Percentiles rank a stretch among this genome's conserved stretches.
Conservation (phyloP, 2,797 vertebrate genomes). For the Sus cebifrons region DNA sequence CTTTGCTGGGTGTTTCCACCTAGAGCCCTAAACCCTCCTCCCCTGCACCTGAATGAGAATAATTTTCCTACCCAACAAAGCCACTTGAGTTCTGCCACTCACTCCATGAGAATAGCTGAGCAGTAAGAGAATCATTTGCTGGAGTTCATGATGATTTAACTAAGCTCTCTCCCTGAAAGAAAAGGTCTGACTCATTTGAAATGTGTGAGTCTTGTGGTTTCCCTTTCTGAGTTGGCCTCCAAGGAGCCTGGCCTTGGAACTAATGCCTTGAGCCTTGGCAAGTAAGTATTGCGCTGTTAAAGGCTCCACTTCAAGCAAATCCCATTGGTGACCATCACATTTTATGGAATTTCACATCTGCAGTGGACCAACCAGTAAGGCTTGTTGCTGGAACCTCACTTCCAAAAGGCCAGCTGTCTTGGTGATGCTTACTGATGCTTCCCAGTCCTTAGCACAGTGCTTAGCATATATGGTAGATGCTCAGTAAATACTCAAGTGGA, state of each 20-base stretch:
- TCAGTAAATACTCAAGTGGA: background rate
- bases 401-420: background rate
- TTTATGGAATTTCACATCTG: background rate
- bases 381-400: background rate
- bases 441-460: background rate
- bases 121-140: background rate
- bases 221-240: background rate
- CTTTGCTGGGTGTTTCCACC: background rate
- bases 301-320: background rate
- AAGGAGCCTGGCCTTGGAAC: background rate
- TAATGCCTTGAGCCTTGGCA: background rate
- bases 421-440: background rate
- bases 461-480: too few species aligned
- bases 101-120: background rate
- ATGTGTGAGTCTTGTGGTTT: slow-evolving; percentile 56
- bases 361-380: fast-evolving
- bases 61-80: background rate
- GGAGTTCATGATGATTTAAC: background rate
- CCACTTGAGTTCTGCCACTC: background rate
- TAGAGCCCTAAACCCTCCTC: background rate
- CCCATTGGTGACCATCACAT: background rate
- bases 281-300: background rate
- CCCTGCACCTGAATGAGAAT: background rate
- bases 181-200: slow-evolving; percentile 48
- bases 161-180: background rate